Base-by-base conservation (phyloP, 2,888 invertebrate species). In the Meta bourneti region DNA sequence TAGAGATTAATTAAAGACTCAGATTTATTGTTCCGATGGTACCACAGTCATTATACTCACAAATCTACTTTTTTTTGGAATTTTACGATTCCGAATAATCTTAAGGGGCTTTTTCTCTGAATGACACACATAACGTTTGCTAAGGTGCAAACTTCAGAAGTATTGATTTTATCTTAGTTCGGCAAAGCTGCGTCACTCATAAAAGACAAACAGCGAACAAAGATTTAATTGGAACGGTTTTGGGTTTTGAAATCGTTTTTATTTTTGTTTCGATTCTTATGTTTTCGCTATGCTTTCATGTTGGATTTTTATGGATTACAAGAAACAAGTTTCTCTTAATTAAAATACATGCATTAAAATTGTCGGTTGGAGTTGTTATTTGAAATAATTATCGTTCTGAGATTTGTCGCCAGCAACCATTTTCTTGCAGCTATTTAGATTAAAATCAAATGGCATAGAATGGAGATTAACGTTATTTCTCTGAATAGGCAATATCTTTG, bases 141-240 rank as follows among this genome's bases (percentile, higher is more conserved):
- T 61, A 34, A 79, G 61, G 79, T 69, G 61, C 34, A 79, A 54
- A 61, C 16, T 79, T 34, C 34, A 7, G 34, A 20, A 11, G 16
- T 79, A 79, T 79, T 69, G 79, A 69, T 79, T 79, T 69, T 79
- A 34, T 79, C 79, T 79, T 79, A 69, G 61, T 79, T 61, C 20
- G 1, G 7, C 79, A n/a, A 7, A 79, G 69, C 19, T 79, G 61
- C 16, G 54, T 79, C 79, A 79, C 34, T 79, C 49, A 13, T 34
- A 13, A 20, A 61, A 34, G 16, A 61, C 19, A 79, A 54, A 54
- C 34, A 34, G 9, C 2, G 54, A 79, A 79, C 20, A 34, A 61
- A 34, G n/a, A 79, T 79, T 69, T 79, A 79, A 79, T 79, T 79
- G 61, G 7, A 61, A 4, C 20, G 79, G 19, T 34, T 79, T 16